These are phyloP conservation scores for Podocnemis expansa DNA, from an alignment of 2,113 vertebrate species.

Conservation along the genomic window DNA sequence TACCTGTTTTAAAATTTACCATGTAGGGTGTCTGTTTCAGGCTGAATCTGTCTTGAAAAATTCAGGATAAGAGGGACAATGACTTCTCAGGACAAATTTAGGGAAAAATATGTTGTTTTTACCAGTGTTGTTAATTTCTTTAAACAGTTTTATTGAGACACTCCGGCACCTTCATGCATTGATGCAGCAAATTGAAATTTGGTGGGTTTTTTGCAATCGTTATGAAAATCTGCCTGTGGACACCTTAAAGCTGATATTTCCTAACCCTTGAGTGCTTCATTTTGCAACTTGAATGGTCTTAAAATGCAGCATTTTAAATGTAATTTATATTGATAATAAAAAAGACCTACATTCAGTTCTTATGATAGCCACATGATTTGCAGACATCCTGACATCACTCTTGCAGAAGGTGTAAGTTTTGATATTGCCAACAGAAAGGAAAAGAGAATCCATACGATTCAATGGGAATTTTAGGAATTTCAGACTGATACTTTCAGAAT, in stretches of 20 bases:
- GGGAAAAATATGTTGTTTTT: background rate
- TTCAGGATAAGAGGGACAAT: background rate
- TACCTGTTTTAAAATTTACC: background rate
- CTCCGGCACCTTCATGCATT: rapidly evolving
- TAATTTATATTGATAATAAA: background rate
- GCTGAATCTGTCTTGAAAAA: background rate
- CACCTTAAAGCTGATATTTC: background rate
- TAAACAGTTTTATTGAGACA: background rate
- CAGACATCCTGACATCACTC: constrained; percentile 14
- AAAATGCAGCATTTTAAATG: background rate
- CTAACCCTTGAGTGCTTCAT: background rate
- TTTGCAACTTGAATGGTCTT: background rate
- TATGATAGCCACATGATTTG: constrained; percentile 6
- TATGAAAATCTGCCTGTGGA: background rate
- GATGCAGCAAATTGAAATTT: background rate
- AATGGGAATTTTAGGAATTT: background rate
- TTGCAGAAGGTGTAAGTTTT: constrained; percentile 35
- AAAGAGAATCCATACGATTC: constrained; percentile 21
- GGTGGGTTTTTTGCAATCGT: background rate
- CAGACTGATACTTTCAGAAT: constrained; percentile 17
- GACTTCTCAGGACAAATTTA: background rate
- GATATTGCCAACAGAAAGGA: constrained; percentile 51
- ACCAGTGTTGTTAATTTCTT: background rate
- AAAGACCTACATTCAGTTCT: constrained; percentile 56
- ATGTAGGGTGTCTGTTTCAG: too few species aligned